Base-by-base conservation (phyloP, 2,797 vertebrate species). In the Rhabdophis nuchalis region DNA sequence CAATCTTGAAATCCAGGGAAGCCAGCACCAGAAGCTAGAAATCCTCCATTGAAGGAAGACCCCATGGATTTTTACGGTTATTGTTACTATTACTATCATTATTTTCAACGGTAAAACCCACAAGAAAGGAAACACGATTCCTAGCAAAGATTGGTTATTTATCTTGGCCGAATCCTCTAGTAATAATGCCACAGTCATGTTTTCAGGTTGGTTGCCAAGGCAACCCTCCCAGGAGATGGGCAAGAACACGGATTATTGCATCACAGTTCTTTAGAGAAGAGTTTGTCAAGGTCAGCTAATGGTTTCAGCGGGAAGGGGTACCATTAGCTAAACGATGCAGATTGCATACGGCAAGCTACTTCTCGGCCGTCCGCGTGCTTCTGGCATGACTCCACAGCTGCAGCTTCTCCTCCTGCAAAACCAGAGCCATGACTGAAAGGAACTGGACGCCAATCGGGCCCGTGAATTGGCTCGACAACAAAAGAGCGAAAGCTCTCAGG, bases 381-480 rank as follows among this genome's bases (percentile, higher is more conserved):
- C 41, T 89, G 54, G 77, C 54, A 91, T 77, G 5, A 18, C 88
- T 52, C n/a, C 36, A 60, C 72, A 57, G 14, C 13, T 1, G 50
- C 90, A 32, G 27, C 14, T 56, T 53, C 32, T 68, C 32, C 85
- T 23, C 58, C 91, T 82, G 27, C 1, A 41, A 86, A 58, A 29
- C 23, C 32, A 12, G 52, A 90, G 91, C 53, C 52, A 68, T 91
- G 88, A 3, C 56, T 68, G 87, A 87, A 20, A 58, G 0, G 0
- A 93, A 5, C 3, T 61, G 54, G 82, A 91, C 92, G 0, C n/a
- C 4, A 2, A 2, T 25, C 36, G 52, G 88, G 16, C 89, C 50
- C 20, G 85, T 85, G 88, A 92, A 94, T 58, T 93, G 95, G 95
- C 86, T 95, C 13, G 92, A 90, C 25, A 87, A 89, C 68, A 95